These are phyloP conservation scores for Limonius californicus DNA, from an alignment of 1,140 invertebrate species.

Conservation along the genomic window DNA sequence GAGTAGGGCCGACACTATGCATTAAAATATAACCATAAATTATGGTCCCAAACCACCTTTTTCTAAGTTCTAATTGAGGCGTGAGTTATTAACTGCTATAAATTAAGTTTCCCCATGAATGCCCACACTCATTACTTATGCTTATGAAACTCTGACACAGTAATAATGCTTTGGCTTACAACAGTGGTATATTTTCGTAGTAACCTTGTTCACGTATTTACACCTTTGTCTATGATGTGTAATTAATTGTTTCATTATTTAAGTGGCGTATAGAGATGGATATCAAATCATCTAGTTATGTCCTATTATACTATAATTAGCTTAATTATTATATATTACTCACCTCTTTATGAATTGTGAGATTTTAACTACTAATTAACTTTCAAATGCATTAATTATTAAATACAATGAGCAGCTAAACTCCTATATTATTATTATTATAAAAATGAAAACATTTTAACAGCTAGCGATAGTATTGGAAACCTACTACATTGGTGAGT, in stretches of 20 bases:
- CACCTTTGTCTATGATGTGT: conserved; percentile 1
- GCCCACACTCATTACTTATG: conserved; percentile 13
- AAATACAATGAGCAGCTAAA: too few species aligned
- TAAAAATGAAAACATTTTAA: too few species aligned
- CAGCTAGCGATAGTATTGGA: too few species aligned
- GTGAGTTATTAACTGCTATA: conserved; percentile 14
- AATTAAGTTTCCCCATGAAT: conserved; percentile 11
- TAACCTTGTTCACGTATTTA: conserved; percentile 6
- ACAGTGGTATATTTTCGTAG: conserved; percentile 11
- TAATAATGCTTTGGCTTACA: conserved; percentile 6
- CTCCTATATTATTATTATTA: too few species aligned
- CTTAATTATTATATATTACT: too few species aligned
- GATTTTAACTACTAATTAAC: too few species aligned
- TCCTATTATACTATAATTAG: too few species aligned
- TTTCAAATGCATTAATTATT: too few species aligned
- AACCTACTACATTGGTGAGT: too few species aligned
- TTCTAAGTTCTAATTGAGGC: conserved; percentile 12
- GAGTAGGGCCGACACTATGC: conserved; percentile 10
- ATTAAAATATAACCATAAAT: conserved; percentile 15
- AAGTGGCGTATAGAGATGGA: background rate
- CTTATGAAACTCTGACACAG: conserved; percentile 11
- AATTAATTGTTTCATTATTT: conserved; percentile 1
- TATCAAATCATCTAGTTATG: too few species aligned
- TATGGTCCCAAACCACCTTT: conserved; percentile 13
- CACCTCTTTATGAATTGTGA: too few species aligned